phyloP scores from a whole-genome alignment of 2,797 vertebrate species.

The Chiloscyllium punctatum region DNA sequence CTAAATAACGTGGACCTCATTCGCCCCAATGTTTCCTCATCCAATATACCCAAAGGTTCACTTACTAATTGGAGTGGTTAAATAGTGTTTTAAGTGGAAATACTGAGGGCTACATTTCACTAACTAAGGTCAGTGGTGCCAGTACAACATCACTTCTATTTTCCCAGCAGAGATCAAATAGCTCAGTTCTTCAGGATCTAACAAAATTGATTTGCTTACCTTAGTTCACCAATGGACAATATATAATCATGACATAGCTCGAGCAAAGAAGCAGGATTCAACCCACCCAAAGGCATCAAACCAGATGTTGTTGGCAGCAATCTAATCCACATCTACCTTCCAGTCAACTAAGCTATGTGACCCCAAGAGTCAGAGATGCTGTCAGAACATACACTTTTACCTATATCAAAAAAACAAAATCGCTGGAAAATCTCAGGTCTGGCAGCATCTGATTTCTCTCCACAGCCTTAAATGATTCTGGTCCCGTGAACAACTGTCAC shows the following conservation, averaged over 20 bases:
- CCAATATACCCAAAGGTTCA: not conserved
- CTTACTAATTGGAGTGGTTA: not conserved
- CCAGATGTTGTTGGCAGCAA: too few relatives aligned
- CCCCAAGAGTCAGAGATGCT: too few relatives aligned
- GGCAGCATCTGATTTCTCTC: too few relatives aligned
- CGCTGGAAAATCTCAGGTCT: too few relatives aligned
- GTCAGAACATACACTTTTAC: too few relatives aligned
- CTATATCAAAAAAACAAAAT: too few relatives aligned
- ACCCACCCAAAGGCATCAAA: too few relatives aligned
- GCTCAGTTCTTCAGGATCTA: not conserved
- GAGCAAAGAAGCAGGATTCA: too few relatives aligned
- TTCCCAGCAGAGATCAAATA: not conserved
- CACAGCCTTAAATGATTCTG: too few relatives aligned
- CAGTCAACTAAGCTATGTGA: too few relatives aligned
- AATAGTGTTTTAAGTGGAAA: not conserved
- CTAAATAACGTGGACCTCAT: not conserved
- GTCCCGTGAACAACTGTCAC: too few relatives aligned
- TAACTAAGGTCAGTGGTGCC: not conserved
- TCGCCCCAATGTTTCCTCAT: not conserved
- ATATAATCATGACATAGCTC: not conserved
- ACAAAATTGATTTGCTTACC: not conserved
- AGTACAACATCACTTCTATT: not conserved
- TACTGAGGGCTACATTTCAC: not conserved
- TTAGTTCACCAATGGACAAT: not conserved
- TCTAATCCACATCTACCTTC: too few relatives aligned